Percentiles rank a stretch among this genome's conserved stretches.
Evolutionary conservation across 92 coral and sea anemone genomes (phyloP).

Genomic region (Parazoanthus atlanticus): DNA sequence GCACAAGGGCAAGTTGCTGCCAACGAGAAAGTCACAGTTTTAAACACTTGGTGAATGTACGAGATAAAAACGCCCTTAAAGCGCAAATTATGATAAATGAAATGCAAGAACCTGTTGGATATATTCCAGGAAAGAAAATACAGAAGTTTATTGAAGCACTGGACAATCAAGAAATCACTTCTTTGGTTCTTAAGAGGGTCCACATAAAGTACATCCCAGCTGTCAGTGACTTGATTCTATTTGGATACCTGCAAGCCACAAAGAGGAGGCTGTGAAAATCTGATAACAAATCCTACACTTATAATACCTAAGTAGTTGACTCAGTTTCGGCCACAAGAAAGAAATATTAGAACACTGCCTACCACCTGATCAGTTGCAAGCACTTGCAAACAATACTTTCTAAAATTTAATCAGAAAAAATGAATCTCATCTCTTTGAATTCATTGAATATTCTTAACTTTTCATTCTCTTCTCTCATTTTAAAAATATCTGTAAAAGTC

Average conservation of each 20-base stretch:
- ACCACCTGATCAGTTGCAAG: too few species aligned
- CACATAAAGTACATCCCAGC: neutral
- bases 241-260: neutral
- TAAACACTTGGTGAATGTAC: neutral
- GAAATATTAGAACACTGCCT: too few species aligned
- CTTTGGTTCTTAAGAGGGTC: neutral
- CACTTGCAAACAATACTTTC: too few species aligned
- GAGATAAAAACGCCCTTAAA: neutral
- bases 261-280: neutral
- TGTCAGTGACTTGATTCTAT: neutral
- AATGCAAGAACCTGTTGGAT: neutral
- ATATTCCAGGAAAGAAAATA: neutral
- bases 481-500: too few species aligned
- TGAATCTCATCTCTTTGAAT: too few species aligned
- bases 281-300: neutral
- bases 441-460: too few species aligned
- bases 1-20: neutral
- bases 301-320: neutral
- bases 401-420: too few species aligned
- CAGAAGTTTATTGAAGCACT: neutral
- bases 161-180: neutral
- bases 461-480: too few species aligned
- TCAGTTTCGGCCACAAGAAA: too few species aligned
- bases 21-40: neutral
- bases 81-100: neutral